Base-by-base conservation (phyloP, 2,888 invertebrate species). In the Oxytorus armatus region DNA sequence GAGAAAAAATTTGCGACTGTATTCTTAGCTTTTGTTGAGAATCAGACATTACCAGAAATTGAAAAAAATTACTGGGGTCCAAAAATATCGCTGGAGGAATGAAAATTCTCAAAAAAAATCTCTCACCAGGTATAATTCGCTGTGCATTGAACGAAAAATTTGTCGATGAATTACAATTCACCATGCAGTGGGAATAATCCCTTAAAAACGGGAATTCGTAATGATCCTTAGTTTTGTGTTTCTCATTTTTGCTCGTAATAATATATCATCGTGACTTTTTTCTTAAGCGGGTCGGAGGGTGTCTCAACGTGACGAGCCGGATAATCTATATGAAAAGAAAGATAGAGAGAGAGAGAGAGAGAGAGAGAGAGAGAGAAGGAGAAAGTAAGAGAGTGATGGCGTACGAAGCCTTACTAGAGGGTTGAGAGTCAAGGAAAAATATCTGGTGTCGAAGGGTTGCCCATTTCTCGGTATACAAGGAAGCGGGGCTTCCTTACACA, bases 401-500 rank as follows among this genome's bases (percentile, higher is more conserved):
- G 16, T 3, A 33, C 39, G 78, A 81, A 70, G 78, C 81, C 81
- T 33, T n/a, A n/a, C n/a, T 74, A 79, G 42, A 70, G 80, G 78
- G 69, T 70, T 86, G 65, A 68, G 72, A 75, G 82, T 83, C 83
- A 82, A 86, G 84, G 85, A 87, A 87, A 87, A n/a, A 87, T 87
- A 89, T 88, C 88, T 87, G 84, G 85, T 87, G 85, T 85, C 87
- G 83, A 82, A 83, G 85, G 86, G 84, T 84, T 82, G 73, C 81
- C 42, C 51, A 74, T 80, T 84, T 82, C 85, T 86, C 81, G 70
- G 81, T 66, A n/a, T n/a, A 18, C 57, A 85, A 85, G 82, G 79
- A 84, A 85, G 82, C 73, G 77, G 82, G 89, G 89, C 87, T 89
- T 89, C 89, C 78, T 85, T 77, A n/a, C n/a, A n/a, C n/a, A n/a